Evolutionary conservation across 2,888 invertebrate genomes (phyloP), one percentile per base, ranked within the genome.

Genomic region (Zygothrica quintamaculata): DNA sequence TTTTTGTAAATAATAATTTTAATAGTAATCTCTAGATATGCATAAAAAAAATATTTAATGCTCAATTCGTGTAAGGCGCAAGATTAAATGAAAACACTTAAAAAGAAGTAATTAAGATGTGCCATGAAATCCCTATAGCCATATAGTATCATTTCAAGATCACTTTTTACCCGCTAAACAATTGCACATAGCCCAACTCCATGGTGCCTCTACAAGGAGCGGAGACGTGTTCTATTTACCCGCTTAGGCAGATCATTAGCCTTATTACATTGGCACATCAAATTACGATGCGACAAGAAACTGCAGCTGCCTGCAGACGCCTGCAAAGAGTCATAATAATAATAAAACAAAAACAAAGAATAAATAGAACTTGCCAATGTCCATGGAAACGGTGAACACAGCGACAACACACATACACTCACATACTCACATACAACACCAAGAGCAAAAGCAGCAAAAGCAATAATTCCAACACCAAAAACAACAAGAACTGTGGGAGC

Each of bases 251-350:
- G 74, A 78, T 77, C 75, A 81, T 84, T 79, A 78, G 78, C 75
- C 82, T 77, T 65, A 77, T 78, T 80, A 84, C 66, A 69, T 60
- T 66, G 69, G 42, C 65, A 78, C 80, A 80, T 84, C 78, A 52
- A 73, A 79, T 84, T 73, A 80, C 77, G 64, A 50, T 70, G 74
- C 73, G 64, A 48, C 57, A 16, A 60, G 67, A 37, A 59, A 55
- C 46, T 58, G 74, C 81, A 76, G 65, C 68, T 73, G 74, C 72
- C 68, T 73, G 74, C 72, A 74, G 56, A 68, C 56, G 74, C 46
- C 60, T 53, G 56, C 58, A 22, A 65, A 40, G 31, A 53, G 44
- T 13, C 39, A 29, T 47, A 52, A 42, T 44, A 37, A 11, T 13
- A 43, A 29, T 47, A 52, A 42, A 40, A 37, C 11, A 55, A 46